Evolutionary conservation across 2,113 vertebrate genomes (phyloP), one percentile per base, ranked within the genome.

Genomic region (Brachypodius melanocephalos): DNA sequence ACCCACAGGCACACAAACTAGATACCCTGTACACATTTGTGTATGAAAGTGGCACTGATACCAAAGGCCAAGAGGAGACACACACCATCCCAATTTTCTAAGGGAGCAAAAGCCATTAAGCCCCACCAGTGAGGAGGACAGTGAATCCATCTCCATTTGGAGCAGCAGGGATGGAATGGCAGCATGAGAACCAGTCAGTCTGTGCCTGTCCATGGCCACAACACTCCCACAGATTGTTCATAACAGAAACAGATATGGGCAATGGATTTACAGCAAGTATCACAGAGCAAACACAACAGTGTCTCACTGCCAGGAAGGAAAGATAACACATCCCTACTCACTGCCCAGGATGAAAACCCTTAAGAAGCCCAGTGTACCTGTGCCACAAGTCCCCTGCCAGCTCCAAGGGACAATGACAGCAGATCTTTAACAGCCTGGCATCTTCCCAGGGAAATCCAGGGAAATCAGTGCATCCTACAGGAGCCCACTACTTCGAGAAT

Each of bases 401-500:
- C 32, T 76, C 45, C 49, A 31, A 12, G 57, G 31, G 65, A 61
- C 34, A 73, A 26, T 18, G 14, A 52, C 1, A 8, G 71, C 48
- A 85, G 65, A 21, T 69, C 67, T 67, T 32, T 78, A 74, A 31
- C 31, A 48, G 38, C 32, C 57, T 85, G 31, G 7, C 54, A 22
- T 6, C 58, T 66, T 58, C 40, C 45, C 67, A 58, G 21, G 49
- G 26, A 69, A 71, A 71, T 31, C 32, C 65, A 51, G 19, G 55
- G n/a, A 75, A 72, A 52, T 42, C 22, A 5, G 13, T 2, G 10
- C 7, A 20, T 0, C 3, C 46, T 34, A 14, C 1, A 77, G 38
- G 6, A 81, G 9, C 45, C 38, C 36, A 29, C 45, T 9, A 2
- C 22, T n/a, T 25, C 36, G 17, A 34, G 16, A 59, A 71, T 1